A percentile compares a stretch with the other conserved stretches of the same genome.
Conservation (phyloP, 2,888 invertebrate genomes). For the Conchocele bisecta region DNA sequence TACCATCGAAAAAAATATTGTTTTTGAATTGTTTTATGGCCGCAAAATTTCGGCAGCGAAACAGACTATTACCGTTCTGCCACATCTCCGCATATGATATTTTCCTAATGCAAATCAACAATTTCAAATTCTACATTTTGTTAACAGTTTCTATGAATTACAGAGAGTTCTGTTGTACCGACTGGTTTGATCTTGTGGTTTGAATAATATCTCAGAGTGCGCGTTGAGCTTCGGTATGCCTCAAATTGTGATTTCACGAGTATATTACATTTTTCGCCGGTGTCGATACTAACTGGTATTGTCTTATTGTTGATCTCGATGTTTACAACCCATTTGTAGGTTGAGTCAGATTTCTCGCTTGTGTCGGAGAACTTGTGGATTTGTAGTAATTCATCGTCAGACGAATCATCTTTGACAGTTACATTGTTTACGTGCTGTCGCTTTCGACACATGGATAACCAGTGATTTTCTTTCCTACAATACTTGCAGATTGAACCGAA, state of each 20-base stretch:
- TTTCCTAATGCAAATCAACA: slow-evolving; percentile 22
- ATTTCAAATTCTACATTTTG: slow-evolving; percentile 30
- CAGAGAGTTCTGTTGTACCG: slow-evolving; percentile 1
- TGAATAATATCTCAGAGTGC: slow-evolving; percentile 22
- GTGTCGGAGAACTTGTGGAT: no score
- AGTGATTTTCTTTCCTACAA: slow-evolving; percentile 1
- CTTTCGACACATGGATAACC: not conserved
- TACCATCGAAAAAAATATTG: no score
- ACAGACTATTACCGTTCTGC: no score
- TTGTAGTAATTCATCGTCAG: slow-evolving; percentile 4
- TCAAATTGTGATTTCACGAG: slow-evolving; percentile 15
- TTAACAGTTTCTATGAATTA: not conserved
- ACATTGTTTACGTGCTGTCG: not conserved
- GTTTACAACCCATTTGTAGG: slow-evolving; percentile 27
- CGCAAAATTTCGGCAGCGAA: no score
- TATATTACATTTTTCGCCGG: slow-evolving; percentile 41
- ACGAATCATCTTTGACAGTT: not conserved
- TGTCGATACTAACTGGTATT: slow-evolving; percentile 26
- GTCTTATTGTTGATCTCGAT: slow-evolving; percentile 3
- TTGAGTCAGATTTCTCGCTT: no score
- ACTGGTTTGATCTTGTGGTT: slow-evolving; percentile 35
- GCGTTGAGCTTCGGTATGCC: slow-evolving; percentile 3
- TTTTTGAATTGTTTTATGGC: no score
- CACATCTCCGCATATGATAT: slow-evolving; percentile 16
- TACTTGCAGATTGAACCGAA: not conserved